A percentile compares a stretch with the other conserved stretches of the same genome.
Evolutionary conservation across 2,888 invertebrate species (phyloP).

Genomic region (Dryadula phaetusa): DNA sequence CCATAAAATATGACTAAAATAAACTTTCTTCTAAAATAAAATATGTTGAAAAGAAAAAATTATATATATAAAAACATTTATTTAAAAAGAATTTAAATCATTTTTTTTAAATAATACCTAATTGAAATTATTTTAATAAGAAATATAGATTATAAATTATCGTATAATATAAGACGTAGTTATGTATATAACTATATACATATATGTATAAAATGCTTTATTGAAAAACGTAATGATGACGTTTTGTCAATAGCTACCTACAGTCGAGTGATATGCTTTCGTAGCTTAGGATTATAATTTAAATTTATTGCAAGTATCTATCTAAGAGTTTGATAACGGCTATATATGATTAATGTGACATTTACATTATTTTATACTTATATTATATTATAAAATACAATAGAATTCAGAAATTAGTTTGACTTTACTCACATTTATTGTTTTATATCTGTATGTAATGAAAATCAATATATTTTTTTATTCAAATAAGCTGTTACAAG

Average conservation of each 20-base stretch:
- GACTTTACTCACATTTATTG: neutral
- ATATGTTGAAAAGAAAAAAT: too few relatives aligned
- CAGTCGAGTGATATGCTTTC: constrained; percentile 16
- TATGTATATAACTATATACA: neutral
- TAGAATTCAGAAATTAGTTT: too few relatives aligned
- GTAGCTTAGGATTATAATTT: constrained; percentile 6
- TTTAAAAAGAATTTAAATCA: too few relatives aligned
- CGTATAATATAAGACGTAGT: constrained; percentile 7
- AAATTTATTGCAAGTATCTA: neutral
- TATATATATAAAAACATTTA: too few relatives aligned
- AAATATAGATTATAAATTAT: neutral
- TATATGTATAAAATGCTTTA: neutral
- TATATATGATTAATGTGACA: neutral
- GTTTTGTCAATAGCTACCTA: constrained; percentile 16
- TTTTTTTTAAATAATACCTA: too few relatives aligned
- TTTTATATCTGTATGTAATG: neutral
- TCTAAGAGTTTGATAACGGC: neutral
- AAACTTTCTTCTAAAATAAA: too few relatives aligned
- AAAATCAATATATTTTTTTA: too few relatives aligned
- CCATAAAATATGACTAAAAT: too few relatives aligned
- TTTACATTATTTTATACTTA: neutral
- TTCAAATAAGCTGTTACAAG: too few relatives aligned
- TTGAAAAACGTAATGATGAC: constrained; percentile 19
- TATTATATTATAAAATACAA: too few relatives aligned
- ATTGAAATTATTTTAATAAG: too few relatives aligned